Conservation (phyloP, 2,113 vertebrate species). For the Meles meles region DNA sequence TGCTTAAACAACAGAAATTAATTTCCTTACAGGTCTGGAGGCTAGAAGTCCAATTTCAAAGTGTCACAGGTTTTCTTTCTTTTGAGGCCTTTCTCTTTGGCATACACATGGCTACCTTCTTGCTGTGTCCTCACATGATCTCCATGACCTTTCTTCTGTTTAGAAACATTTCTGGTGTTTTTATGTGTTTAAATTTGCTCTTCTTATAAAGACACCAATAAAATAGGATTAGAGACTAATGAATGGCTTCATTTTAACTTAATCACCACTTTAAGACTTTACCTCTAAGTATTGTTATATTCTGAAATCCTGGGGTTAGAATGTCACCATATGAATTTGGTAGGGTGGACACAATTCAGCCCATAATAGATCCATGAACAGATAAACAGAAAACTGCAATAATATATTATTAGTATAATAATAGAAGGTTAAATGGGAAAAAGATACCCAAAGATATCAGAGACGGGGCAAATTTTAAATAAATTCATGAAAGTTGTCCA, state of each 20-base stretch:
- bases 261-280: neutral
- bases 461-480: neutral
- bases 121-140: neutral
- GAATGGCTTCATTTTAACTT: neutral
- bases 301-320: neutral
- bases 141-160: neutral
- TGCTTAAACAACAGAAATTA: neutral
- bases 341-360: neutral
- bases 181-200: neutral
- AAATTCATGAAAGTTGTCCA: neutral
- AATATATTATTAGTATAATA: neutral
- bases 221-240: neutral
- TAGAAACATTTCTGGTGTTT: neutral
- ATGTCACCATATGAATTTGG: neutral
- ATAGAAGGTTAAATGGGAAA: neutral
- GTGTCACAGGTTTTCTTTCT: neutral
- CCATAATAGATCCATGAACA: neutral
- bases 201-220: neutral
- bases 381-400: neutral
- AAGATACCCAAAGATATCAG: neutral
- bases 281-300: neutral
- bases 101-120: neutral
- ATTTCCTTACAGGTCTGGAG: neutral
- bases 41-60: neutral
- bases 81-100: neutral